Evolutionary conservation across 2,888 invertebrate species (phyloP).

Genomic region (Xanthostigma xanthostigma): DNA sequence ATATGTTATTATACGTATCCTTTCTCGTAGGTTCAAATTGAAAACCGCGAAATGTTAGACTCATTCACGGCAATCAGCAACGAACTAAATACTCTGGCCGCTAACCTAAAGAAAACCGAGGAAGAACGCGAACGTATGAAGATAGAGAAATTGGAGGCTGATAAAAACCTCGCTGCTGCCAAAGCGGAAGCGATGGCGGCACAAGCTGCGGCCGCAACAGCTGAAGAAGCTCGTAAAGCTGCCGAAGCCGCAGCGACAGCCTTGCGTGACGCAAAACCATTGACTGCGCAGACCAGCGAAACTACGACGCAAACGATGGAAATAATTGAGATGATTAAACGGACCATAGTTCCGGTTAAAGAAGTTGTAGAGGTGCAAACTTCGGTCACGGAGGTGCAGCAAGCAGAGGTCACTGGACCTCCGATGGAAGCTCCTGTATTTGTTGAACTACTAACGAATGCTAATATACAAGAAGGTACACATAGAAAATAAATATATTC

Average conservation of each 20-base stretch:
- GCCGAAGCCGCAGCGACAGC: slow-evolving; percentile 23
- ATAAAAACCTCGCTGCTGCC: slow-evolving; percentile 29
- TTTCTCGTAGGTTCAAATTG: slow-evolving; percentile 32
- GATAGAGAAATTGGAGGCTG: slow-evolving; percentile 32
- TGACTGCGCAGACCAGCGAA: slow-evolving; percentile 15
- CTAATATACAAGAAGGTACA: slow-evolving; percentile 52
- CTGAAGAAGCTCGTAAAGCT: slow-evolving; percentile 14
- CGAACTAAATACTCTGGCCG: slow-evolving; percentile 40
- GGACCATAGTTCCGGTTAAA: slow-evolving; percentile 25
- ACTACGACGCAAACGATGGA: slow-evolving; percentile 18
- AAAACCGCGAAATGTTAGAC: slow-evolving; percentile 50
- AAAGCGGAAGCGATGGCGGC: slow-evolving; percentile 32
- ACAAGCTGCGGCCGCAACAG: slow-evolving; percentile 23
- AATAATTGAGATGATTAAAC: slow-evolving; percentile 15
- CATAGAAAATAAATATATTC: not conserved
- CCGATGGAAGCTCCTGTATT: slow-evolving; percentile 36
- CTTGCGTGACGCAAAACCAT: not conserved
- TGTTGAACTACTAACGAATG: slow-evolving; percentile 41
- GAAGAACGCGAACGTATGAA: slow-evolving; percentile 30
- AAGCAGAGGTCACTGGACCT: slow-evolving; percentile 19
- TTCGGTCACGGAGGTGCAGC: slow-evolving; percentile 17
- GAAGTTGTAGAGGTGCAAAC: slow-evolving; percentile 15
- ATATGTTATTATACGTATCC: slow-evolving; percentile 2
- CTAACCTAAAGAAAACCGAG: slow-evolving; percentile 38
- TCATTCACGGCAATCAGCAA: slow-evolving; percentile 44